phyloP scores from a whole-genome alignment of 2,113 vertebrate genomes.

The Coryphaenoides rupestris region DNA sequence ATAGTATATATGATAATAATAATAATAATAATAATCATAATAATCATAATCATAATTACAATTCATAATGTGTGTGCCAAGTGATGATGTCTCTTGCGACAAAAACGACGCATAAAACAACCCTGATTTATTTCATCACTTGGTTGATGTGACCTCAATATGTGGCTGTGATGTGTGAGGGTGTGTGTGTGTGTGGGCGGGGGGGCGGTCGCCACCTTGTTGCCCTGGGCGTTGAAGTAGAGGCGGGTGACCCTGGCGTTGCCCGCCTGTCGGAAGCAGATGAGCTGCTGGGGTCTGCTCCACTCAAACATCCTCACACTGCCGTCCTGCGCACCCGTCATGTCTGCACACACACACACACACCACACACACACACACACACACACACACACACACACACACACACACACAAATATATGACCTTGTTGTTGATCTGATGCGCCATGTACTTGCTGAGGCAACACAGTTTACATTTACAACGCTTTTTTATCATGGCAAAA shows the following conservation, averaged over 20 bases:
- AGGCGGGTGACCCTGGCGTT: conserved; percentile 94
- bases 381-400: conserved; percentile 6
- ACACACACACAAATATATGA: conserved; percentile 16
- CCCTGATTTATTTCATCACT: no score
- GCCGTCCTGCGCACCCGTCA: conserved; percentile 96
- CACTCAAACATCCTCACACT: conserved; percentile 98
- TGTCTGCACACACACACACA: conserved; percentile 71
- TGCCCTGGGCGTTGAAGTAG: conserved; percentile 97
- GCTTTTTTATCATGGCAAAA: no score
- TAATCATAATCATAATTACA: no score
- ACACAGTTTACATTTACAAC: no score
- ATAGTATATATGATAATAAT: no score
- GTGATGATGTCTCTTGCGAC: no score
- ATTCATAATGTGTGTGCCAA: no score
- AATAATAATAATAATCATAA: no score
- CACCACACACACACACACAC: conserved; percentile 3
- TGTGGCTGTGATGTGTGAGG: background rate
- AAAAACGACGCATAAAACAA: no score
- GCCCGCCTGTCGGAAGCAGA: conserved; percentile 94
- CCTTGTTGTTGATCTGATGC: background rate
- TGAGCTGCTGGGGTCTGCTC: conserved; percentile 92
- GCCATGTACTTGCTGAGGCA: no score
- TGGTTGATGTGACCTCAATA: no score
- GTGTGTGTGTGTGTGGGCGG: no score
- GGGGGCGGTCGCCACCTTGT: conserved; percentile 87